Conservation (phyloP, 2,797 vertebrate genomes). For the Miichthys miiuy region DNA sequence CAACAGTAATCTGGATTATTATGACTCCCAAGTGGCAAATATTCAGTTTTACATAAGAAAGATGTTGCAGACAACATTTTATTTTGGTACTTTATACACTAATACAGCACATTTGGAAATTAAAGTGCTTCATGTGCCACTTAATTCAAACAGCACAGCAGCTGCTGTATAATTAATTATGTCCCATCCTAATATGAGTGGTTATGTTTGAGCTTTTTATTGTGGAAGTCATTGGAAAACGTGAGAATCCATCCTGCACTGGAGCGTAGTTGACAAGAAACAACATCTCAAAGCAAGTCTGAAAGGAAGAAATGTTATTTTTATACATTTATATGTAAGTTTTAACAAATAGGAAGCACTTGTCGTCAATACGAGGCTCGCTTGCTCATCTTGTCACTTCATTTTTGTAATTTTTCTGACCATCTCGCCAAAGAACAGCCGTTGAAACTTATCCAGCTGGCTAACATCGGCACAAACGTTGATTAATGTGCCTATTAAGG, state of each 20-base stretch:
- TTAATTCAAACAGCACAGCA: background rate
- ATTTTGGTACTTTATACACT: too few relatives aligned
- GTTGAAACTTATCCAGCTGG: background rate
- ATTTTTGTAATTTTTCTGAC: background rate
- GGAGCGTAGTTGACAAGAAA: background rate
- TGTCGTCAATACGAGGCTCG: too few relatives aligned
- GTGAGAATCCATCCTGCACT: background rate
- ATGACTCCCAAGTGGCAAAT: background rate
- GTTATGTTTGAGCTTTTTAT: background rate
- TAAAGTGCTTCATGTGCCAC: background rate
- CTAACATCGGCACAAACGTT: background rate
- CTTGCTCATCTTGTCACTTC: background rate
- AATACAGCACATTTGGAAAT: background rate
- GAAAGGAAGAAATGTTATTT: background rate
- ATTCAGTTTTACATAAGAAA: conserved; percentile 4
- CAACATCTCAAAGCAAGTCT: background rate
- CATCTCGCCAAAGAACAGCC: background rate
- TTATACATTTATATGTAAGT: background rate
- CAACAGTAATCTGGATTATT: background rate
- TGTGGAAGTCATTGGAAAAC: background rate
- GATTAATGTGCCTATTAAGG: background rate
- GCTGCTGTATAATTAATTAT: background rate
- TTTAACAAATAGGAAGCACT: background rate
- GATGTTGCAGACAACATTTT: background rate
- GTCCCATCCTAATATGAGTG: background rate